phyloP scores from a whole-genome alignment of 2,113 vertebrate species.

The Lates calcarifer region DNA sequence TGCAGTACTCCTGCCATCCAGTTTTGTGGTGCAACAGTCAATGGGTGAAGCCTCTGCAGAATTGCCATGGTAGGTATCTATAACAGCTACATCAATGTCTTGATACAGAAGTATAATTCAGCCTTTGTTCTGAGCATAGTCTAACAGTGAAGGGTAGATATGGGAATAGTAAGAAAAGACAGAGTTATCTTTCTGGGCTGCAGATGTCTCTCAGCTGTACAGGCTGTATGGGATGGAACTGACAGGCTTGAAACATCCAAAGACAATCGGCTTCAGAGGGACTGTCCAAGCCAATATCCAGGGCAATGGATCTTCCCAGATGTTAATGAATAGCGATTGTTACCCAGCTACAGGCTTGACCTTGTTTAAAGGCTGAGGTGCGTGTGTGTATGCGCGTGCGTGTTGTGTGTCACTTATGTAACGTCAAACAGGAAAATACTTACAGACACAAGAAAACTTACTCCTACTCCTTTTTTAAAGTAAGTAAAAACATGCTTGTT shows the following conservation, averaged over 20 bases:
- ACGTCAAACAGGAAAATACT: conserved; percentile 18
- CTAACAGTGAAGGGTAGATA: conserved; percentile 17
- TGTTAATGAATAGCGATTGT: conserved; percentile 75
- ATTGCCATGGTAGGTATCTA: not conserved
- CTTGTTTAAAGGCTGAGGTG: conserved; percentile 67
- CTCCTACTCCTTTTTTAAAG: not conserved
- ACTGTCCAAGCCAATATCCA: conserved; percentile 77
- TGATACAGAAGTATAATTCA: conserved; percentile 1
- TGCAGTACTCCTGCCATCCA: not conserved
- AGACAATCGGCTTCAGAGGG: conserved; percentile 73
- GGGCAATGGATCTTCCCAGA: conserved; percentile 71
- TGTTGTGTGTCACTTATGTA: conserved; percentile 16
- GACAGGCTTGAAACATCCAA: conserved; percentile 74
- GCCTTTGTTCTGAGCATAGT: conserved; percentile 9
- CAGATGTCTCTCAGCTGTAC: conserved; percentile 73
- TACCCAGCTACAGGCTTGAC: conserved; percentile 66
- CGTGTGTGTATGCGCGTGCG: conserved; percentile 11
- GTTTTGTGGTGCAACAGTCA: conserved; percentile 8
- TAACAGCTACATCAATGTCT: not conserved
- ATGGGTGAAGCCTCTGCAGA: not conserved
- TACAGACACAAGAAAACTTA: not conserved
- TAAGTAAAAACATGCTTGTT: conserved; percentile 19
- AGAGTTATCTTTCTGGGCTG: conserved; percentile 37
- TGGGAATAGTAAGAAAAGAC: conserved; percentile 32
- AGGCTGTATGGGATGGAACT: conserved; percentile 54